A percentile compares a stretch with the other conserved stretches of the same genome.
Evolutionary conservation across 2,113 vertebrate genomes (phyloP).

Genomic region (Oplegnathus fasciatus): DNA sequence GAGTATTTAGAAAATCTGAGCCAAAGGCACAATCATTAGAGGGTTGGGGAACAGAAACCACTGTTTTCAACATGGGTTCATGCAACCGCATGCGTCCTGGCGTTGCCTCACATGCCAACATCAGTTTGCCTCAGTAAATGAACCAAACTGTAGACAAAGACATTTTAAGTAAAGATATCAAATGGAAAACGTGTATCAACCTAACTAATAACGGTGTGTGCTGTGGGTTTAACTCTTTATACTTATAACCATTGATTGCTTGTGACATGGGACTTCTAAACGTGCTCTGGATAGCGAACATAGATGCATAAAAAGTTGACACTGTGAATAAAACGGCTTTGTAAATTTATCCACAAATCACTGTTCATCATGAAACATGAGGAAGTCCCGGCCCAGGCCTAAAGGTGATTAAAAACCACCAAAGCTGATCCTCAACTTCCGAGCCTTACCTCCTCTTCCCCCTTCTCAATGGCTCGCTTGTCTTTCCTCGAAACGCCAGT

Average conservation of each 20-base stretch:
- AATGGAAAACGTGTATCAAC: background rate
- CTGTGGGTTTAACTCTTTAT: background rate
- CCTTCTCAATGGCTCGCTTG: slow-evolving; percentile 21
- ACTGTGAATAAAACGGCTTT: background rate
- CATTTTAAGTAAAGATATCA: background rate
- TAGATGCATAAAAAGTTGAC: background rate
- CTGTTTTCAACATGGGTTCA: slow-evolving; percentile 30
- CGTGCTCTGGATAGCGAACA: too few relatives aligned
- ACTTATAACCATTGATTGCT: background rate
- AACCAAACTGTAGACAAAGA: background rate
- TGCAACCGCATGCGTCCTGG: slow-evolving; percentile 33
- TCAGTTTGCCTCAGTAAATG: slow-evolving; percentile 12
- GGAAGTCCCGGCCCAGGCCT: background rate
- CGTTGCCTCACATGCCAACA: slow-evolving; percentile 28
- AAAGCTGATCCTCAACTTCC: slow-evolving; percentile 31
- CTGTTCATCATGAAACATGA: slow-evolving; percentile 22
- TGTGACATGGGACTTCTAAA: background rate
- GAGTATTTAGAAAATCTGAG: slow-evolving; percentile 24
- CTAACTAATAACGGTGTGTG: background rate
- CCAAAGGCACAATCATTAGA: slow-evolving; percentile 50
- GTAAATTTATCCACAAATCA: background rate
- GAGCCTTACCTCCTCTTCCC: background rate
- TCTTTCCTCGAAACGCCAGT: slow-evolving; percentile 30
- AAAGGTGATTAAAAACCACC: slow-evolving; percentile 37
- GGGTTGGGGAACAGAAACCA: slow-evolving; percentile 36